Conservation (phyloP, 2,888 invertebrate genomes). For the Hedychridium roseum region DNA sequence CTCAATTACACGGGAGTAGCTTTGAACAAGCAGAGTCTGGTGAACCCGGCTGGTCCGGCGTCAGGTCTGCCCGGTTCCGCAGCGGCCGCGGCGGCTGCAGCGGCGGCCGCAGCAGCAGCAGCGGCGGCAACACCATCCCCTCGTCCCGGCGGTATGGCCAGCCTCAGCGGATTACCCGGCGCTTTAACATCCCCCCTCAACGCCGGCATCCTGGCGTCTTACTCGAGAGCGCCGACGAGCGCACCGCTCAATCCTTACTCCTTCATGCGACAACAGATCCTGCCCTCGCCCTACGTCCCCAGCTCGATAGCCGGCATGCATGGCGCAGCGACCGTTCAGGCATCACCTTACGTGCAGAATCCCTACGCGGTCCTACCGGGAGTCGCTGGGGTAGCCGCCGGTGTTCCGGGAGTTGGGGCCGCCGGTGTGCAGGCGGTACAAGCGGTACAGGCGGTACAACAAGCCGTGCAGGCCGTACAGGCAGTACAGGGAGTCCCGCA, state of each 20-base stretch:
- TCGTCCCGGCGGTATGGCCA: constrained; percentile 46
- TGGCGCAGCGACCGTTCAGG: constrained; percentile 45
- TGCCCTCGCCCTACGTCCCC: constrained; percentile 53
- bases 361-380: constrained; percentile 57
- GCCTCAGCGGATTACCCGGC: constrained; percentile 39
- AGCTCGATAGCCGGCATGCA: constrained; percentile 49
- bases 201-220: constrained; percentile 61
- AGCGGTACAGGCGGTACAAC: too few species aligned
- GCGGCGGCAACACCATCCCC: constrained; percentile 36
- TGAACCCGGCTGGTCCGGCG: constrained; percentile 52
- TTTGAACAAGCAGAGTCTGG: constrained; percentile 71
- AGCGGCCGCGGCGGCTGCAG: constrained; percentile 50
- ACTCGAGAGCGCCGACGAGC: constrained; percentile 53
- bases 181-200: constrained; percentile 52
- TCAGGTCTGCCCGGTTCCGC: constrained; percentile 41
- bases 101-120: constrained; percentile 32
- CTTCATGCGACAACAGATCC: constrained; percentile 62
- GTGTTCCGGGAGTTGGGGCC: constrained; percentile 57
- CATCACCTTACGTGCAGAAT: constrained; percentile 55
- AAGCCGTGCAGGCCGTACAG: too few species aligned
- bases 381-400: constrained; percentile 64
- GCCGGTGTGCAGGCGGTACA: too few species aligned
- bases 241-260: constrained; percentile 65
- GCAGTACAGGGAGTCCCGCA: constrained; percentile 58
- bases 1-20: constrained; percentile 76